Evolutionary conservation across 2,888 invertebrate species (phyloP).

Genomic region (Portevinia maculata): DNA sequence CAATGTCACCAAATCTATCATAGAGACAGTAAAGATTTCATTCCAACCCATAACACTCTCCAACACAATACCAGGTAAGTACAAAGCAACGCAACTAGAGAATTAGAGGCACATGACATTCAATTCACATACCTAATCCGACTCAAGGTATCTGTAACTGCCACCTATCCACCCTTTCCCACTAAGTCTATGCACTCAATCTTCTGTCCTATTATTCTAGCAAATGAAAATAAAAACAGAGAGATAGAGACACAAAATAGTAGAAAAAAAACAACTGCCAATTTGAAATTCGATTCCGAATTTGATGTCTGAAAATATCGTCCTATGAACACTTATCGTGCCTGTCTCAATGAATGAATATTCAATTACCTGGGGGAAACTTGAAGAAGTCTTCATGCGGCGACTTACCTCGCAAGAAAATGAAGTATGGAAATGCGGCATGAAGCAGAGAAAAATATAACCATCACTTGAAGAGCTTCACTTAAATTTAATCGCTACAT

Average conservation of each 20-base stretch:
- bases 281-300: conserved; percentile 60
- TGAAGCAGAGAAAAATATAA: conserved; percentile 7
- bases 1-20: too few relatives aligned
- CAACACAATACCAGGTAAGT: too few relatives aligned
- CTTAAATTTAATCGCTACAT: conserved; percentile 35
- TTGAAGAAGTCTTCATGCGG: conserved; percentile 4
- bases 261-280: not conserved
- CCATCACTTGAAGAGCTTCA: conserved; percentile 67
- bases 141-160: conserved; percentile 30
- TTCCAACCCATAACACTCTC: too few relatives aligned
- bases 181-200: not conserved
- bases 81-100: conserved; percentile 46
- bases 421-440: conserved; percentile 40
- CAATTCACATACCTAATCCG: conserved; percentile 61
- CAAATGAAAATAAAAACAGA: not conserved
- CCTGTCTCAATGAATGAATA: conserved; percentile 45
- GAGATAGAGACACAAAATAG: too few relatives aligned
- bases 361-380: conserved; percentile 59
- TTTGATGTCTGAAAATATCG: conserved; percentile 26
- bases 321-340: conserved; percentile 35
- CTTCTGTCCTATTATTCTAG: conserved; percentile 14
- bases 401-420: conserved; percentile 16
- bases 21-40: too few relatives aligned
- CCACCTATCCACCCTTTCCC: conserved; percentile 33
- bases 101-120: conserved; percentile 56